Base-by-base conservation (phyloP, 2,113 vertebrate species). In the Taurulus bubalis region DNA sequence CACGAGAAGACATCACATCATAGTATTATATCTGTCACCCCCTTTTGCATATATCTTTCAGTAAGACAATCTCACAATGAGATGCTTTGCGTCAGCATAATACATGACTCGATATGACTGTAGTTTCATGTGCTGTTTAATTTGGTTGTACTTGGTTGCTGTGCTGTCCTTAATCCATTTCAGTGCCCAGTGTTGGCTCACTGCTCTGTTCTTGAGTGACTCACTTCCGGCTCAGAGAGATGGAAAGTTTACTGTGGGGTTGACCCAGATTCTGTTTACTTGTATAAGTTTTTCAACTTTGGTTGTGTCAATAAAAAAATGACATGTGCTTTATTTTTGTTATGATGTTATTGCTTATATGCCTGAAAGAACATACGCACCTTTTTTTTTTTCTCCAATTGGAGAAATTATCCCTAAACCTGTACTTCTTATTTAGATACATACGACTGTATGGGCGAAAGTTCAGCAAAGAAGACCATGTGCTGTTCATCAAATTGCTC, bases 401-500 rank as follows among this genome's bases (percentile, higher is more conserved):
- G 14, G 7, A 73, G 40, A 4, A 36, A 64, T 80, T 34, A 32
- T 68, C 16, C 15, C 12, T 36, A 42, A 80, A 70, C 62, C 22
- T 87, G 8, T 58, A 20, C 16, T 20, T 85, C 22, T 75, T 69
- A 53, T 73, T 85, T 91, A 99, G 98, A 84, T 99, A 99, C 80
- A 97, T 99, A 85, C 96, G 98, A 70, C 92, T 99, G 9, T 99
- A 98, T 84, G 98, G 98, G n/a, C 96, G 98, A 75, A 99, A 99
- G 91, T 99, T 99, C 92, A 98, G 96, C 95, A 98, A 97, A 94
- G 97, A 99, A 94, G 98, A 99, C 94, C 98, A 99, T 80, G 97
- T 99, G 84, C 95, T 98, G 82, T 99, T 99, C 80, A 96, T 99
- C 94, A 99, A 98, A 86, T 90, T 99, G 81, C 87, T 99, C 38